A percentile compares a stretch with the other conserved stretches of the same genome.
phyloP scores from a whole-genome alignment of 2,797 vertebrate species.

The Sebastes kiyomatsui region DNA sequence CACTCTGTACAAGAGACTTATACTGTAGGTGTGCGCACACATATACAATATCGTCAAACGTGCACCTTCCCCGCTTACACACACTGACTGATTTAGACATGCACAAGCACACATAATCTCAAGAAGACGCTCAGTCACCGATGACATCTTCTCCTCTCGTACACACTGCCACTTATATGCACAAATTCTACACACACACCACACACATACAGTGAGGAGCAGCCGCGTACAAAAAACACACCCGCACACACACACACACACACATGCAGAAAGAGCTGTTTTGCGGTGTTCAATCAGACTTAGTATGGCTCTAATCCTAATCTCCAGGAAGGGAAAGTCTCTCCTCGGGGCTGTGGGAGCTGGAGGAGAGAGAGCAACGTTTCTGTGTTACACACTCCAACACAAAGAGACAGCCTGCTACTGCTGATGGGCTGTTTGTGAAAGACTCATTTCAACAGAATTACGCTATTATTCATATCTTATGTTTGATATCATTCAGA shows the following conservation, averaged over 20 bases:
- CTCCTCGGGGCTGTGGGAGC: slow-evolving; percentile 50
- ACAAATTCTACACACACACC: background rate
- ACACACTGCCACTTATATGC: slow-evolving; percentile 1
- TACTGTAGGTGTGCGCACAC: background rate
- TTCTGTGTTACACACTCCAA: slow-evolving; percentile 49
- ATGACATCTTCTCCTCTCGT: slow-evolving; percentile 13
- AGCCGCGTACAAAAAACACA: background rate
- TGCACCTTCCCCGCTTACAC: background rate
- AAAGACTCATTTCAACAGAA: slow-evolving; percentile 35
- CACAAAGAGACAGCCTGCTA: slow-evolving; percentile 56
- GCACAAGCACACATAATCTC: slow-evolving; percentile 22
- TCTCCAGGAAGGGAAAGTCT: slow-evolving; percentile 69
- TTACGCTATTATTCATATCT: slow-evolving; percentile 38
- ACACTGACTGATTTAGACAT: slow-evolving; percentile 19
- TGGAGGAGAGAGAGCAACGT: slow-evolving; percentile 40
- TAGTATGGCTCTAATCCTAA: slow-evolving; percentile 76
- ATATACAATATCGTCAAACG: slow-evolving; percentile 1
- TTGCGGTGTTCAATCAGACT: slow-evolving; percentile 73
- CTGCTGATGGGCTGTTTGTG: slow-evolving; percentile 49
- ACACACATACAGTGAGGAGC: background rate
- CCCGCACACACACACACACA: slow-evolving; percentile 6
- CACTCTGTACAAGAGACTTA: background rate
- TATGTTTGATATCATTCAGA: slow-evolving; percentile 33
- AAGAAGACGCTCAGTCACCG: slow-evolving; percentile 10
- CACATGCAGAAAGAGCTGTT: slow-evolving; percentile 45